A percentile compares a stretch with the other conserved stretches of the same genome.
phyloP scores from a whole-genome alignment of 1,140 invertebrate species.

The Caenorhabditis latens region DNA sequence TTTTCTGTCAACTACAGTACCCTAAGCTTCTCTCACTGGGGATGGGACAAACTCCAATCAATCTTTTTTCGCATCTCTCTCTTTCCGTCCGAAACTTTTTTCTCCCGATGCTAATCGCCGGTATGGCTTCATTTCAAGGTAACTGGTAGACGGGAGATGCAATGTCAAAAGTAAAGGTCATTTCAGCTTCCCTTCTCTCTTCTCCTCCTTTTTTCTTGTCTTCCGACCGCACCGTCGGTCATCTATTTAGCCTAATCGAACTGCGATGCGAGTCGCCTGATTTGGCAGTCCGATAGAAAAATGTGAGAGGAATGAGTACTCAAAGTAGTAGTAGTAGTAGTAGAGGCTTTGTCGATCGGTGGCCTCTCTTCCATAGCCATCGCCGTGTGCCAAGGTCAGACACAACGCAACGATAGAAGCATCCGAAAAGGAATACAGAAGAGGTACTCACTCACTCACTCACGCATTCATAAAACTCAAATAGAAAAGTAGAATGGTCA shows the following conservation, averaged over 20 bases:
- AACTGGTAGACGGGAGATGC: constrained; percentile 24
- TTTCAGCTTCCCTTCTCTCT: constrained; percentile 46
- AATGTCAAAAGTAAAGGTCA: constrained; percentile 48
- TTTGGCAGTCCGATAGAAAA: constrained; percentile 19
- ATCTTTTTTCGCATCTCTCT: neutral
- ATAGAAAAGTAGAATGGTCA: neutral
- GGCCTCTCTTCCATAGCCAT: neutral
- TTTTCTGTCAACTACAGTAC: neutral
- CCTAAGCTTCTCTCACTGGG: neutral
- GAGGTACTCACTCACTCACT: neutral
- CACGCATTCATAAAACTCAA: constrained; percentile 32
- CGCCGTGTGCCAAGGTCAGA: constrained; percentile 21
- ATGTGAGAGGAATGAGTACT: constrained; percentile 1
- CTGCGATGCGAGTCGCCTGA: constrained; percentile 10
- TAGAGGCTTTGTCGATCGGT: constrained; percentile 30
- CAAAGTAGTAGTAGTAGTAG: constrained; percentile 9
- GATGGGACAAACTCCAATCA: neutral
- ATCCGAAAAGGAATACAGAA: constrained; percentile 16
- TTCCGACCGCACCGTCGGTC: neutral
- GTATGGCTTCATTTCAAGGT: constrained; percentile 19
- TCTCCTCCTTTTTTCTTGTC: neutral
- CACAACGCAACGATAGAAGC: constrained; percentile 22
- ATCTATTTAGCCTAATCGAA: constrained; percentile 39
- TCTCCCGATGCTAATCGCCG: constrained; percentile 36
- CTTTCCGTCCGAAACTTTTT: neutral